Evolutionary conservation across 2,888 invertebrate species (phyloP).

Genomic region (Drosophila mimica): DNA sequence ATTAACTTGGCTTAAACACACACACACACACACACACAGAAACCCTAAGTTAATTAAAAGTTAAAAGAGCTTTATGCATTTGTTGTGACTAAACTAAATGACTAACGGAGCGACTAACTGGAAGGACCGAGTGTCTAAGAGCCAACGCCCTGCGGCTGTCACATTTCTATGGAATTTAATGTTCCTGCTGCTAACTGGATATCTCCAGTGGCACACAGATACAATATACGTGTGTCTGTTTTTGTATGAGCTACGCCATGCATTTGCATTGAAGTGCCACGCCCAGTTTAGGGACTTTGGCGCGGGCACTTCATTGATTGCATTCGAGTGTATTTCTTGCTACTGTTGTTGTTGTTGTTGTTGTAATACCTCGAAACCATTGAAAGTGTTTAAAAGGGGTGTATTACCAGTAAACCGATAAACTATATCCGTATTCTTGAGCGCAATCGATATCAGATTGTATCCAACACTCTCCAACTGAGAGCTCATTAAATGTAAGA

Average conservation of each 20-base stretch:
- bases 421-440: background rate
- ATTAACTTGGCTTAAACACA: constrained; percentile 28
- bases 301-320: constrained; percentile 69
- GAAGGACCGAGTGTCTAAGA: constrained; percentile 5
- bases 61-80: constrained; percentile 30
- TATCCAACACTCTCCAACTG: background rate
- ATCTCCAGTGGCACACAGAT: constrained; percentile 50
- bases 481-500: too few relatives aligned
- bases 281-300: constrained; percentile 34
- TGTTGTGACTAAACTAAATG: constrained; percentile 13
- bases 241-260: constrained; percentile 20
- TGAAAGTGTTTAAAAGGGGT: background rate
- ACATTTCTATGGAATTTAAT: constrained; percentile 60
- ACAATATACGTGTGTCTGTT: background rate
- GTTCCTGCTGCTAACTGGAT: constrained; percentile 45
- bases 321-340: constrained; percentile 52
- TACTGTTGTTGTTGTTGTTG: background rate
- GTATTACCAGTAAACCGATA: background rate
- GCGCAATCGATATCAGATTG: background rate
- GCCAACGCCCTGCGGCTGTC: constrained; percentile 57
- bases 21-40: background rate
- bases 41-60: constrained; percentile 62
- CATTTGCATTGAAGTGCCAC: constrained; percentile 48
- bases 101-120: constrained; percentile 12
- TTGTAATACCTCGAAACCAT: too few relatives aligned